phyloP scores from a whole-genome alignment of 2,113 vertebrate species.

The Halcyon malimbica region DNA sequence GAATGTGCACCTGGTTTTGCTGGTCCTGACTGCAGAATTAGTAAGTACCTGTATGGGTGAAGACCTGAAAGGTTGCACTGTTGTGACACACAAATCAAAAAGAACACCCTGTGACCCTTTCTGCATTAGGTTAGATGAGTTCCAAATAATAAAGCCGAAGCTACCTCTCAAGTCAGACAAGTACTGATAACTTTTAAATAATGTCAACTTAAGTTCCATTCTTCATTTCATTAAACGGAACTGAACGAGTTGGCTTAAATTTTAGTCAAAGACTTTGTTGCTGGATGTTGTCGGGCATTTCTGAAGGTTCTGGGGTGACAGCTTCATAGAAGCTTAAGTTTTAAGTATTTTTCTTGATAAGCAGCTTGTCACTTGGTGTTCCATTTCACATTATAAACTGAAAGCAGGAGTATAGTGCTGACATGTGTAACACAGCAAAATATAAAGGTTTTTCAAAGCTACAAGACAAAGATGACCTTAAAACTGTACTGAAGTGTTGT shows the following conservation, averaged over 20 bases:
- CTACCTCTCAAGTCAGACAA: slow-evolving; percentile 25
- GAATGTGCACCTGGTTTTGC: slow-evolving; percentile 92
- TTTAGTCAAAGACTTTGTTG: neutral
- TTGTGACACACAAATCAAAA: slow-evolving; percentile 34
- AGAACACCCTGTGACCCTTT: slow-evolving; percentile 17
- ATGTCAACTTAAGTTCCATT: neutral
- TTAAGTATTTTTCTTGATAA: neutral
- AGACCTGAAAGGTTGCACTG: neutral
- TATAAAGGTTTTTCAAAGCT: neutral
- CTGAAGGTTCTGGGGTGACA: neutral
- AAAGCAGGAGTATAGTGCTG: neutral
- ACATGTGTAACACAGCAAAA: accelerated
- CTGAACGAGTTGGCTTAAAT: neutral
- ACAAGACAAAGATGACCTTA: neutral
- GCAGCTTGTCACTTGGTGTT: neutral
- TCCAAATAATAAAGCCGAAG: neutral
- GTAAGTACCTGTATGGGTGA: slow-evolving; percentile 78
- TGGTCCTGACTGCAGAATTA: slow-evolving; percentile 96
- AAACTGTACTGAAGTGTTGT: neutral
- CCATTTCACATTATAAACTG: neutral
- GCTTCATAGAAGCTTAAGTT: neutral
- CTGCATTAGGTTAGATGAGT: slow-evolving; percentile 31
- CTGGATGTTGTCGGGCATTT: neutral
- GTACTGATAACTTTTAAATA: slow-evolving; percentile 10
- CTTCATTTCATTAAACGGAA: neutral